These are phyloP conservation scores for Myxocyprinus asiaticus DNA, from an alignment of 2,113 vertebrate species.

Conservation along the genomic window DNA sequence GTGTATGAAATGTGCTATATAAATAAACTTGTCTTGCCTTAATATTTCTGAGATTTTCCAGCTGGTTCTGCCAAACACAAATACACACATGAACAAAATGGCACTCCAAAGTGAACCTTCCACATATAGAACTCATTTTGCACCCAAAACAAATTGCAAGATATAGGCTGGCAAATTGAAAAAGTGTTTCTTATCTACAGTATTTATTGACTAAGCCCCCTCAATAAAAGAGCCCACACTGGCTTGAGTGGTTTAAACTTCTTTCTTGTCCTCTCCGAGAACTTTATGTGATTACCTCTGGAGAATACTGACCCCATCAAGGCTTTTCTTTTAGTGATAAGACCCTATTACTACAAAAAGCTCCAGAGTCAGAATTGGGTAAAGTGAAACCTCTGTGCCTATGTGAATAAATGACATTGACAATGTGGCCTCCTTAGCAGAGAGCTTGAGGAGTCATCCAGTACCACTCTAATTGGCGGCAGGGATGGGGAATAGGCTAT, in stretches of 20 bases:
- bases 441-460: not conserved
- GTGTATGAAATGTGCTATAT: too few relatives aligned
- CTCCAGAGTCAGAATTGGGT: constrained; percentile 29
- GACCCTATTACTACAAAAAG: constrained; percentile 23
- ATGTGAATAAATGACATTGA: constrained; percentile 18
- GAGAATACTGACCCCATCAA: not conserved
- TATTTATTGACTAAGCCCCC: constrained; percentile 35
- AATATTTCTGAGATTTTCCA: not conserved
- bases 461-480: not conserved
- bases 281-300: not conserved
- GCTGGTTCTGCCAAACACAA: not conserved
- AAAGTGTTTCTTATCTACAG: constrained; percentile 15
- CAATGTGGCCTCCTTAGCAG: not conserved
- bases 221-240: constrained; percentile 8
- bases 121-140: constrained; percentile 12
- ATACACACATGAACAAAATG: not conserved
- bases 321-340: constrained; percentile 25
- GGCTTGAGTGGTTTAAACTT: not conserved
- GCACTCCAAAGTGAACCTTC: not conserved
- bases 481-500: not conserved
- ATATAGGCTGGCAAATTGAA: constrained; percentile 28
- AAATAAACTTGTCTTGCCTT: too few relatives aligned
- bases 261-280: too few relatives aligned
- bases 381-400: not conserved
- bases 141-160: constrained; percentile 19